phyloP scores from a whole-genome alignment of 2,113 vertebrate species.

The Willisornis vidua region DNA sequence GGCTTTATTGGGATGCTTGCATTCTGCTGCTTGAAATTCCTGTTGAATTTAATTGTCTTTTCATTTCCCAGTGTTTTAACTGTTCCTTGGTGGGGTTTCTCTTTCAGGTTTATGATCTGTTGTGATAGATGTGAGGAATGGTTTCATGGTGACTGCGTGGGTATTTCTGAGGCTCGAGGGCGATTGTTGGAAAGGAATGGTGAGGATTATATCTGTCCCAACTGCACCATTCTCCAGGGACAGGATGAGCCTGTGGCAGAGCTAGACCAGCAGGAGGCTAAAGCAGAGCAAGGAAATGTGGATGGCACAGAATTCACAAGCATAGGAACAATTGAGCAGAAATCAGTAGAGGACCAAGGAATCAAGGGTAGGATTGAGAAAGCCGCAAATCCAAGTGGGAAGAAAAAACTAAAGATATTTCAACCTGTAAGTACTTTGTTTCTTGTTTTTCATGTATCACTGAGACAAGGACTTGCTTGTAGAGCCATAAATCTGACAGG shows the following conservation, averaged over 20 bases:
- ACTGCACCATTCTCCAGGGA: constrained; percentile 85
- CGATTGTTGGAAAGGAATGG: constrained; percentile 81
- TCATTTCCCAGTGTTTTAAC: background rate
- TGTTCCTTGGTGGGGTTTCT: background rate
- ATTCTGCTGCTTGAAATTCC: background rate
- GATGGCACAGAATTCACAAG: constrained; percentile 73
- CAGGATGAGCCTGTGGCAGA: constrained; percentile 76
- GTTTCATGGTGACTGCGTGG: constrained; percentile 93
- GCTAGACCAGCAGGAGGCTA: constrained; percentile 51
- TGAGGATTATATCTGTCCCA: constrained; percentile 88
- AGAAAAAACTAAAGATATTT: constrained; percentile 99
- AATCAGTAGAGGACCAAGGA: constrained; percentile 79
- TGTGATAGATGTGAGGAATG: constrained; percentile 92
- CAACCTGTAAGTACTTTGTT: constrained; percentile 88
- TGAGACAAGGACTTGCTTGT: background rate
- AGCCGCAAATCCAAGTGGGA: constrained; percentile 90
- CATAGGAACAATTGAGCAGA: constrained; percentile 73
- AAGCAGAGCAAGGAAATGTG: constrained; percentile 25
- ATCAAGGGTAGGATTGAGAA: constrained; percentile 84
- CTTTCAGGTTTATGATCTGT: constrained; percentile 92
- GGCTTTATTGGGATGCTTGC: background rate
- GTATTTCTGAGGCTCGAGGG: constrained; percentile 84
- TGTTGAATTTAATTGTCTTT: background rate
- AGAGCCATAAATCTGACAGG: background rate
- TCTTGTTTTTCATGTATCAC: background rate